Evolutionary conservation across 1,140 invertebrate species (phyloP).

Genomic region (Zaprionus tsacasi): DNA sequence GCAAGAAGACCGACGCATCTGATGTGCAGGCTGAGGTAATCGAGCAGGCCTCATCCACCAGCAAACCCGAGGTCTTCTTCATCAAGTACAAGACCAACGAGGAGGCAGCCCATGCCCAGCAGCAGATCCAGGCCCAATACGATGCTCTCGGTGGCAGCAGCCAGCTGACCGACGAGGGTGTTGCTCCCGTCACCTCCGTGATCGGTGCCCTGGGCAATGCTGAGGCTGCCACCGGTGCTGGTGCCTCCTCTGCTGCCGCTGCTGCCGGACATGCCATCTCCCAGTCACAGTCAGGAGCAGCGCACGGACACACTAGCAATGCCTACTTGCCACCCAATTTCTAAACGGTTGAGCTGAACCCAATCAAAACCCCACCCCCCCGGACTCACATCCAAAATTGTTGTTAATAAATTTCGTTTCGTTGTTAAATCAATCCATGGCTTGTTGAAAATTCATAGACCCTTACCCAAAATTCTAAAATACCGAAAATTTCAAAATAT

Average conservation of each 20-base stretch:
- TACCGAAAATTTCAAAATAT: no score
- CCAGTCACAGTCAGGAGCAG: conserved; percentile 15
- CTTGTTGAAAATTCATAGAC: no score
- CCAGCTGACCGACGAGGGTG: conserved; percentile 80
- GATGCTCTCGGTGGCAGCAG: conserved; percentile 78
- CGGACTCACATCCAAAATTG: conserved; percentile 16
- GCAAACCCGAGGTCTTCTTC: conserved; percentile 91
- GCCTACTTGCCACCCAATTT: conserved; percentile 82
- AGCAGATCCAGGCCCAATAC: conserved; percentile 83
- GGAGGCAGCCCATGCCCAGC: conserved; percentile 83
- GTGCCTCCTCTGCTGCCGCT: conserved; percentile 30
- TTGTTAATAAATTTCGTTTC: conserved; percentile 70
- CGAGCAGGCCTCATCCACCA: conserved; percentile 85
- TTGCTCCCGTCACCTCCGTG: conserved; percentile 79
- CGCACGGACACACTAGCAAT: conserved; percentile 59
- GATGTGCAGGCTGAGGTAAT: conserved; percentile 76
- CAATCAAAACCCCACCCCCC: not conserved
- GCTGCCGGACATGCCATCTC: conserved; percentile 26
- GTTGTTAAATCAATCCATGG: conserved; percentile 57
- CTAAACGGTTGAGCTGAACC: conserved; percentile 65
- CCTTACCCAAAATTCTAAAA: no score
- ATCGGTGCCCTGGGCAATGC: conserved; percentile 72
- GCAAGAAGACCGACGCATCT: conserved; percentile 86
- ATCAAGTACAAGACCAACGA: conserved; percentile 90
- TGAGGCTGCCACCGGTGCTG: conserved; percentile 45